phyloP scores from a whole-genome alignment of 1,140 invertebrate genomes.

The Bombus sylvicola region DNA sequence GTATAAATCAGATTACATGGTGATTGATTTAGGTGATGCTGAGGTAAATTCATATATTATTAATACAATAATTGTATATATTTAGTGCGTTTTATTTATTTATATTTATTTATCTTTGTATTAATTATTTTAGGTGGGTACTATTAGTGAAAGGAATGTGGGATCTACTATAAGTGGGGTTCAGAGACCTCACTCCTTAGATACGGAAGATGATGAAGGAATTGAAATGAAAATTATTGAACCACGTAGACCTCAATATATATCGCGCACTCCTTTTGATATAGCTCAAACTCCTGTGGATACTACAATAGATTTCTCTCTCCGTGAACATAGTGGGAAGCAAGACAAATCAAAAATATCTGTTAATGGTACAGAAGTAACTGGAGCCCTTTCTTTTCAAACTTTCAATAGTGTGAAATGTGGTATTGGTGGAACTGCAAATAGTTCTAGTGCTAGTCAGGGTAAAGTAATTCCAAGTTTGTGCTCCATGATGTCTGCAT shows the following conservation, averaged over 20 bases:
- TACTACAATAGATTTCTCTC: conserved; percentile 77
- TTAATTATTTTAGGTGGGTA: conserved; percentile 65
- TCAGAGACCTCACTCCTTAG: conserved; percentile 73
- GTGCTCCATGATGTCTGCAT: conserved; percentile 72
- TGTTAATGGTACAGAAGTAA: conserved; percentile 78
- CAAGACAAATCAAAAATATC: conserved; percentile 76
- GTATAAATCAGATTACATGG: conserved; percentile 81
- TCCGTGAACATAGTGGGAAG: conserved; percentile 73
- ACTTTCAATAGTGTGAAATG: conserved; percentile 79
- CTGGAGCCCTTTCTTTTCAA: conserved; percentile 74
- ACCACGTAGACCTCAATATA: conserved; percentile 80
- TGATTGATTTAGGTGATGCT: conserved; percentile 78
- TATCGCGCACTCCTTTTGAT: conserved; percentile 83
- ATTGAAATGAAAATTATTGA: conserved; percentile 82
- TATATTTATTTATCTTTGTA: conserved; percentile 18
- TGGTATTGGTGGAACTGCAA: conserved; percentile 70
- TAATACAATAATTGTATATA: background rate
- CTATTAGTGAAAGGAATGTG: conserved; percentile 70
- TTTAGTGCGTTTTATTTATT: background rate
- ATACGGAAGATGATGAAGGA: conserved; percentile 78
- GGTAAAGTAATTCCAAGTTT: conserved; percentile 69
- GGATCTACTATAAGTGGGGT: conserved; percentile 67
- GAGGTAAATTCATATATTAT: conserved; percentile 70
- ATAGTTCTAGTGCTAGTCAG: conserved; percentile 66
- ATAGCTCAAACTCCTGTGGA: conserved; percentile 78